Base-by-base conservation (phyloP, 2,797 vertebrate species). In the Cetoscarus ocellatus region DNA sequence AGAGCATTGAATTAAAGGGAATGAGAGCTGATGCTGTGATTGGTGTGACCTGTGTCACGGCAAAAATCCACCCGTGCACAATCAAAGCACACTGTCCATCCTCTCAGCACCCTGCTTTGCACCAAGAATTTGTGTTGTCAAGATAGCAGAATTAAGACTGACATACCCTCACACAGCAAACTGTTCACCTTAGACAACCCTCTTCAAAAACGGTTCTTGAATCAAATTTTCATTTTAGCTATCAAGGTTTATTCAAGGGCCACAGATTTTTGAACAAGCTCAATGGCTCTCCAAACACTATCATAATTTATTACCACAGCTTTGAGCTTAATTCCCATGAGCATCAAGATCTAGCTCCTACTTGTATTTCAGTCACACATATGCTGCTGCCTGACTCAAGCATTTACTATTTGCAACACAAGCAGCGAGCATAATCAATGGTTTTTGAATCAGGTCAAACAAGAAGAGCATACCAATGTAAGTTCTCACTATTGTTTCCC, bases 401-500 rank as follows among this genome's bases (percentile, higher is more conserved):
- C 36, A 6, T 63, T 38, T 4, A 14, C 49, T 19, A 39, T 50
- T 10, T 70, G 53, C 13, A 57, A 27, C 43, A 45, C 1, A 3
- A 44, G 49, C 38, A 27, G 9, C 15, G 3, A 17, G 67, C 14
- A 56, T 51, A 44, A 82, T 86, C 70, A 48, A 58, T 63, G 53
- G 49, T 12, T 58, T 68, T 45, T 38, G 45, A 67, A 73, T 77
- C 53, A 39, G 39, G 54, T 73, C 67, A 60, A 3, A 57, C 7
- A 1, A 40, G 67, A 50, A 65, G 19, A 39, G 55, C 36, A 73
- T 35, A 72, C 47, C 14, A 34, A 19, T 57, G 65, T 27, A 59
- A 59, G 19, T 63, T 70, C 61, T 70, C 13, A n/a, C 19, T 17
- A 39, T 39, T 49, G 74, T 77, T 56, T 77, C 38, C 52, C n/a